Conservation (phyloP, 1,140 invertebrate species). For the Drosophila parabipectinata region DNA sequence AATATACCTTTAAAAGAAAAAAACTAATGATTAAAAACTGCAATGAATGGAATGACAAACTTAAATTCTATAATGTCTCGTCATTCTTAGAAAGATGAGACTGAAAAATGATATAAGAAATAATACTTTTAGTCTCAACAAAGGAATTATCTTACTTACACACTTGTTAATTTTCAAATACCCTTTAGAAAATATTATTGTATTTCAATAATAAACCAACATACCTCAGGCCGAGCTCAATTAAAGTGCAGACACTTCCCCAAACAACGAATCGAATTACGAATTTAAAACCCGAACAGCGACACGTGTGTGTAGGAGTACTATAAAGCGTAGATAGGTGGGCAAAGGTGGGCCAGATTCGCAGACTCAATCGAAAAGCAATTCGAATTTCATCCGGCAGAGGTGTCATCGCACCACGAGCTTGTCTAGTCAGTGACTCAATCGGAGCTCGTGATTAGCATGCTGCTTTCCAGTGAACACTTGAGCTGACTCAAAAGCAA, state of each 20-base stretch:
- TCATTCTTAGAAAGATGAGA: not conserved
- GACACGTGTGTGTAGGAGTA: constrained; percentile 50
- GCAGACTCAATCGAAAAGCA: constrained; percentile 17
- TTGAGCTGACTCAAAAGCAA: constrained; percentile 57
- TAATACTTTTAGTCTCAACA: not conserved
- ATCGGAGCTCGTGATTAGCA: constrained; percentile 49
- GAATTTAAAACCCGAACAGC: constrained; percentile 37
- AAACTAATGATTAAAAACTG: no score
- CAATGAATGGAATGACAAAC: no score
- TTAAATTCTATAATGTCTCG: not conserved
- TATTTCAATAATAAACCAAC: not conserved
- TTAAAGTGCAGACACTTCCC: constrained; percentile 59
- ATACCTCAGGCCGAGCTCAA: constrained; percentile 31
- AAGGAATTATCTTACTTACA: not conserved
- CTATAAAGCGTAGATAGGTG: not conserved
- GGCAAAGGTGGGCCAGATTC: constrained; percentile 1
- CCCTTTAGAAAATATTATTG: not conserved
- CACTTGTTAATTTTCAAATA: not conserved
- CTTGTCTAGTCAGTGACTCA: constrained; percentile 55
- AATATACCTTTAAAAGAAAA: no score
- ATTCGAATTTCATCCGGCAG: constrained; percentile 15
- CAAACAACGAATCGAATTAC: constrained; percentile 41
- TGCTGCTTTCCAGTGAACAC: constrained; percentile 55
- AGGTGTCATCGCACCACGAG: constrained; percentile 30
- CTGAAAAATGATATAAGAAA: not conserved